Evolutionary conservation across 2,888 invertebrate species (phyloP), one percentile per base, ranked within the genome.

Genomic region (Poecilus cupreus): DNA sequence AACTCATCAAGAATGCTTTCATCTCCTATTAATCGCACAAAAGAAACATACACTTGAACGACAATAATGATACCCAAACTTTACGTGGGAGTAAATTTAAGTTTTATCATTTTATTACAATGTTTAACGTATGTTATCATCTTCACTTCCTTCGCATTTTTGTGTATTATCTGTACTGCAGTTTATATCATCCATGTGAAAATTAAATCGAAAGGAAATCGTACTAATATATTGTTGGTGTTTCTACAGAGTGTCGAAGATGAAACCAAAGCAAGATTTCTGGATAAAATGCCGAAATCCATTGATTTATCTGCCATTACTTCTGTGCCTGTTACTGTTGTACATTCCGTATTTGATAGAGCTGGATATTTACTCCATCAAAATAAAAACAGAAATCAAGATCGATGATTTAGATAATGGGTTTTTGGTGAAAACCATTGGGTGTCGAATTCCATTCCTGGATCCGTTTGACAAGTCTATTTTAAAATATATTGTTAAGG

Each of bases 371-470:
- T 75, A 81, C 43, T 75, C 75, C 5, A 39, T 57, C 22, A 72
- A 60, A 37, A 20, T 75, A 11, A 75, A 75, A 64, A 13, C 46
- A 20, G 37, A 60, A 13, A 20, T 60, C 20, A 81, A 46, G 18
- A 60, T 75, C 10, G 51, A 51, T n/a, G 16, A 39, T 39, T 10
- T 22, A 22, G 39, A 75, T 6, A 83, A 84, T 46, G 86, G 86
- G 3, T 87, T 86, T 76, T 77, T 87, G 8, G 83, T 94, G 74
- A 90, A 91, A 85, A 94, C 93, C 6, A 89, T 90, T 82, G 94
- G 94, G 20, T 94, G 94, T 86, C 92, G 92, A 8, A 94, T 95
- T 83, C 93, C 94, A 0, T 91, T 91, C 0, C 88, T 94, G 84
- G 90, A 92, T 83, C 92, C 94, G 0, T 92, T 92, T 83, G 93